Evolutionary conservation across 2,888 invertebrate genomes (phyloP).

Genomic region (Sceliomorpha sp.): DNA sequence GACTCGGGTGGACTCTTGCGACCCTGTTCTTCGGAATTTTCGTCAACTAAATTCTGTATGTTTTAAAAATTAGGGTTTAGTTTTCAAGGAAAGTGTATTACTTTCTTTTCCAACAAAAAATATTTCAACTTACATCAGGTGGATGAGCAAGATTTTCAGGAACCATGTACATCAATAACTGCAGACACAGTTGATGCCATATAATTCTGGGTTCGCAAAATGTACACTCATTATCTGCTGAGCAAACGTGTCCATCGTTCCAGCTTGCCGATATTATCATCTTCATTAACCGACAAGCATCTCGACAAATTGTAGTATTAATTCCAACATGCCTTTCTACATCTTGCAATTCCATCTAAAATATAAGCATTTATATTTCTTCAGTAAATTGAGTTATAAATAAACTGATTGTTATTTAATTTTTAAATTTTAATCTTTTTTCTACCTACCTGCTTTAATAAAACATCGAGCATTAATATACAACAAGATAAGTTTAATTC

Average conservation of each 20-base stretch:
- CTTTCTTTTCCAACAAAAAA: too few species aligned
- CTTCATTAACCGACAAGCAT: constrained; percentile 87
- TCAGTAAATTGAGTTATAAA: too few species aligned
- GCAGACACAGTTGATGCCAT: constrained; percentile 95
- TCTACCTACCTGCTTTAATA: constrained; percentile 90
- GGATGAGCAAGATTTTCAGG: constrained; percentile 88
- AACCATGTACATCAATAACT: constrained; percentile 89
- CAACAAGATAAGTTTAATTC: constrained; percentile 95
- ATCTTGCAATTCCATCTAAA: constrained; percentile 90
- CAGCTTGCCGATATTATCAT: constrained; percentile 89
- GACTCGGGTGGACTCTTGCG: constrained; percentile 87
- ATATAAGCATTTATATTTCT: constrained; percentile 9
- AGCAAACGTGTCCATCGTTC: constrained; percentile 84
- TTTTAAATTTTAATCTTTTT: background rate
- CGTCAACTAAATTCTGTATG: constrained; percentile 85
- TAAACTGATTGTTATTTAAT: too few species aligned
- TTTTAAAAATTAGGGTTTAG: too few species aligned
- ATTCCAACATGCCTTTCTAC: constrained; percentile 90
- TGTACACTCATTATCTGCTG: constrained; percentile 86
- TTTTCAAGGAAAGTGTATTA: too few species aligned
- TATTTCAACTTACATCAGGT: constrained; percentile 85
- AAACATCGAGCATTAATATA: constrained; percentile 96
- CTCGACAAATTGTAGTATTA: constrained; percentile 87
- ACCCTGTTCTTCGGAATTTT: constrained; percentile 85
- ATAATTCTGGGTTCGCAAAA: constrained; percentile 96